phyloP scores from a whole-genome alignment of 2,113 vertebrate species.

The Zingel zingel region DNA sequence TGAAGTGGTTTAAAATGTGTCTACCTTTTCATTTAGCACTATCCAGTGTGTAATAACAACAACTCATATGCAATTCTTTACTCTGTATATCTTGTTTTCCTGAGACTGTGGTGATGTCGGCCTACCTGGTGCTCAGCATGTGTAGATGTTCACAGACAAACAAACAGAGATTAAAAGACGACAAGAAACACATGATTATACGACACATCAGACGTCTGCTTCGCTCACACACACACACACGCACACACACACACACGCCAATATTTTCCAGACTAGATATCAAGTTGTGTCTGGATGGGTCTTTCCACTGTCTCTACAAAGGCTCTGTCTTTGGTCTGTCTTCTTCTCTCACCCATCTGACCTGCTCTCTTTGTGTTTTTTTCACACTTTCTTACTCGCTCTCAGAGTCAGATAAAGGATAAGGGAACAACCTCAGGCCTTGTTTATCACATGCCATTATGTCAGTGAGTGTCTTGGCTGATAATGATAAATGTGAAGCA shows the following conservation, averaged over 20 bases:
- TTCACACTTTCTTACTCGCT: conserved; percentile 18
- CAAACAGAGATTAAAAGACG: conserved; percentile 62
- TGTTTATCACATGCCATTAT: conserved; percentile 14
- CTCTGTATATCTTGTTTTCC: neutral
- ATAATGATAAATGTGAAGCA: conserved; percentile 25
- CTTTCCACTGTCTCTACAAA: conserved; percentile 44
- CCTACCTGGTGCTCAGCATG: neutral
- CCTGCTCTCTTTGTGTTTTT: conserved; percentile 15
- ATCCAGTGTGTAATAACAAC: neutral
- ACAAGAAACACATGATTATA: conserved; percentile 55
- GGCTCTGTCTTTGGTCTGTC: conserved; percentile 21
- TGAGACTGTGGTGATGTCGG: neutral
- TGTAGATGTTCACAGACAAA: conserved; percentile 16
- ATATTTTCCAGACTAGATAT: conserved; percentile 54
- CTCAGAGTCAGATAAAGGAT: conserved; percentile 12
- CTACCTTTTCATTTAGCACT: neutral
- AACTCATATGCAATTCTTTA: neutral
- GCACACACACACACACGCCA: conserved; percentile 30
- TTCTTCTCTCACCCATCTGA: neutral
- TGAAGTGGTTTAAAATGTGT: neutral
- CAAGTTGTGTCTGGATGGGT: conserved; percentile 57
- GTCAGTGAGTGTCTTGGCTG: neutral
- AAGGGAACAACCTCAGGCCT: neutral
- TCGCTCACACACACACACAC: conserved; percentile 14
- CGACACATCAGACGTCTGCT: conserved; percentile 57